Evolutionary conservation across 2,888 invertebrate genomes (phyloP).

Genomic region (Perizoma affinitatum): DNA sequence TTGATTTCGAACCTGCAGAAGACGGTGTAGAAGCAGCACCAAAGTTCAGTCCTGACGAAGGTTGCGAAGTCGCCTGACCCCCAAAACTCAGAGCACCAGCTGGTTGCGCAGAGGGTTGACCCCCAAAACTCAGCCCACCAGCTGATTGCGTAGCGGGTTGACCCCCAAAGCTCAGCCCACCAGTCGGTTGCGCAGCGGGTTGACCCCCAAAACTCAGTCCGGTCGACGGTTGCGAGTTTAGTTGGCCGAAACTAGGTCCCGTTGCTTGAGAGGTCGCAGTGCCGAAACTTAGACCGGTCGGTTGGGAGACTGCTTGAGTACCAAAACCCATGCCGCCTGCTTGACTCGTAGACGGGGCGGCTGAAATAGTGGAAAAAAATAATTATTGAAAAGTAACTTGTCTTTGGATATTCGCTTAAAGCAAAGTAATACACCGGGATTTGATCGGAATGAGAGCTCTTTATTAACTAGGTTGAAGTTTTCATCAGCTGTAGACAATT

Average conservation of each 20-base stretch:
- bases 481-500: no score
- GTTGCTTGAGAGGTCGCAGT: conserved; percentile 29
- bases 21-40: conserved; percentile 16
- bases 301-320: conserved; percentile 17
- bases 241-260: conserved; percentile 24
- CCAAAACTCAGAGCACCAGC: conserved; percentile 10
- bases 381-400: no score
- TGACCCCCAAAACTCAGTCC: conserved; percentile 2
- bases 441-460: no score
- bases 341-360: conserved; percentile 33
- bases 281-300: conserved; percentile 41
- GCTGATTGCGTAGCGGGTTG: conserved; percentile 8
- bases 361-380: conserved; percentile 3
- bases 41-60: conserved; percentile 32
- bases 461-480: no score
- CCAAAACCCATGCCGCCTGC: conserved; percentile 41
- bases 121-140: conserved; percentile 2
- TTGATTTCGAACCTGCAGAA: conserved; percentile 12
- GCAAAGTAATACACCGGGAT: no score
- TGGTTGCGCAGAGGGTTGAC: conserved; percentile 13
- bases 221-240: conserved; percentile 12
- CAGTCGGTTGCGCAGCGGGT: conserved; percentile 8
- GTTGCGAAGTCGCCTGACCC: conserved; percentile 22
- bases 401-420: no score
- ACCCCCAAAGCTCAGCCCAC: conserved; percentile 3